Evolutionary conservation across 2,888 invertebrate genomes (phyloP).

Genomic region (Eledona agricola): DNA sequence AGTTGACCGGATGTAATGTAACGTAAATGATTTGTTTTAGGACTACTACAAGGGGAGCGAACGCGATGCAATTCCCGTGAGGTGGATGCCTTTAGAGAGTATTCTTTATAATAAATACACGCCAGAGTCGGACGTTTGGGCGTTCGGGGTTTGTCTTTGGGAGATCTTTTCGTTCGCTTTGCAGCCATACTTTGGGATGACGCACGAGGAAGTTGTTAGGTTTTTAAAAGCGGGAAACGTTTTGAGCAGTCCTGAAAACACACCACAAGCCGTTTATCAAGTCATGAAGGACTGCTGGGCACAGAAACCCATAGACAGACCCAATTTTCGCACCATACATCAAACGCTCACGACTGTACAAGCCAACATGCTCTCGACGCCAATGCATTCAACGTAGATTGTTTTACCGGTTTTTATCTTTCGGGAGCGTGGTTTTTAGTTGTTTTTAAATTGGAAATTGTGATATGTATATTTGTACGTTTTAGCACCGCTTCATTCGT

Average conservation of each 20-base stretch:
- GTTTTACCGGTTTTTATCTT: conserved; percentile 1
- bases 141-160: conserved; percentile 96
- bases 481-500: conserved; percentile 7
- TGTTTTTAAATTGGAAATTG: conserved; percentile 32
- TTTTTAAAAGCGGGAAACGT: conserved; percentile 94
- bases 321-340: conserved; percentile 84
- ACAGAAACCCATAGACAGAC: conserved; percentile 83
- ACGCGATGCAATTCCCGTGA: conserved; percentile 93
- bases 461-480: conserved; percentile 35
- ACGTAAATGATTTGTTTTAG: conserved; percentile 45
- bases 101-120: conserved; percentile 97
- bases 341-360: conserved; percentile 69
- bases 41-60: conserved; percentile 97
- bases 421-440: conserved; percentile 14
- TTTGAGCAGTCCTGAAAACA: conserved; percentile 89
- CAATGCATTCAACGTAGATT: conserved; percentile 40
- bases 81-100: conserved; percentile 98
- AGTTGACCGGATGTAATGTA: conserved; percentile 1
- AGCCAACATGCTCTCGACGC: conserved; percentile 52
- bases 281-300: conserved; percentile 96
- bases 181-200: conserved; percentile 97
- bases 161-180: conserved; percentile 96
- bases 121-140: conserved; percentile 96
- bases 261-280: conserved; percentile 85
- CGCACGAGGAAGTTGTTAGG: conserved; percentile 95